A percentile compares a stretch with the other conserved stretches of the same genome.
Conservation (phyloP, 2,113 vertebrate genomes). For the Chlamydotis undulata region DNA sequence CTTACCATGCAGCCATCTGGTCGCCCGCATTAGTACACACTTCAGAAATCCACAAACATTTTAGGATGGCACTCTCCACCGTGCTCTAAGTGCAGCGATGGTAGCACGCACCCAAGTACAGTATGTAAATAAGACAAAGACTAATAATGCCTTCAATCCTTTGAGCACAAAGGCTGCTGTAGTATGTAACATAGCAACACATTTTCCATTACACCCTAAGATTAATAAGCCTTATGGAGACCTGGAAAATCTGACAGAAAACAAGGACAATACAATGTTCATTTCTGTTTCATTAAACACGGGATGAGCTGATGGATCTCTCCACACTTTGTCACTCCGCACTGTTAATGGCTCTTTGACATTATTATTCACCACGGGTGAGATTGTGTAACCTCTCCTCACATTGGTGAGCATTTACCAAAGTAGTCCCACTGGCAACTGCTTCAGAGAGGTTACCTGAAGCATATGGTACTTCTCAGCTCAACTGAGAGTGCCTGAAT, state of each 20-base stretch:
- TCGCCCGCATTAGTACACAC: background rate
- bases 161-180: background rate
- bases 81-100: background rate
- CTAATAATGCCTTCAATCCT: conserved; percentile 50
- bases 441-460: conserved; percentile 12
- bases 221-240: conserved; percentile 64
- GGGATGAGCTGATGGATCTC: conserved; percentile 52
- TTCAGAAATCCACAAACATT: conserved; percentile 32
- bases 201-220: conserved; percentile 63
- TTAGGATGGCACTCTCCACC: background rate
- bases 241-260: conserved; percentile 56
- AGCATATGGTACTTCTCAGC: conserved; percentile 43
- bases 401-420: background rate
- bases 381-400: conserved; percentile 57
- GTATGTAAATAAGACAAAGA: conserved; percentile 69
- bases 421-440: conserved; percentile 48
- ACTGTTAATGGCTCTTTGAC: conserved; percentile 45
- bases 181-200: conserved; percentile 37
- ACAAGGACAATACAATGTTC: conserved; percentile 58
- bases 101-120: background rate
- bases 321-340: conserved; percentile 53
- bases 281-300: conserved; percentile 71
- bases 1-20: conserved; percentile 56
- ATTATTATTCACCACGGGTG: conserved; percentile 44
- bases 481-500: background rate